A percentile compares a stretch with the other conserved stretches of the same genome.
Evolutionary conservation across 1,140 invertebrate species (phyloP).

Genomic region (Drosophila sp.): DNA sequence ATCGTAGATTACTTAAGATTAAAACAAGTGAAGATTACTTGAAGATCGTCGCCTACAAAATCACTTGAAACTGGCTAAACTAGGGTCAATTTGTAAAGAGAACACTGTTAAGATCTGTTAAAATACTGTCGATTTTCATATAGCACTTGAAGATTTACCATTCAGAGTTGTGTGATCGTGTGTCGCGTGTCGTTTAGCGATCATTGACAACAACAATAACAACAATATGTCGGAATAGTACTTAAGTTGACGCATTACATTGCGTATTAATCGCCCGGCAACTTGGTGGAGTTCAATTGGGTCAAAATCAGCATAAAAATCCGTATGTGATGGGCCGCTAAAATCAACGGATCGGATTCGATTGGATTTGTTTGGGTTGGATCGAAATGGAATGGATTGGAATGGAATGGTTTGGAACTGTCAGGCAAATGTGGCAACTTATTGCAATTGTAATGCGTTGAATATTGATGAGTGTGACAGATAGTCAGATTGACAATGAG

Average conservation of each 20-base stretch:
- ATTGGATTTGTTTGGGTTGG: slow-evolving; percentile 20
- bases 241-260: slow-evolving; percentile 47
- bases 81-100: neutral
- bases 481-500: slow-evolving; percentile 28
- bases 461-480: slow-evolving; percentile 71
- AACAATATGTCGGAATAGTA: slow-evolving; percentile 28
- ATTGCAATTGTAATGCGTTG: slow-evolving; percentile 83
- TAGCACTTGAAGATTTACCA: slow-evolving; percentile 9
- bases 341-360: slow-evolving; percentile 55
- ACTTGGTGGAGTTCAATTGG: slow-evolving; percentile 67
- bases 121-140: neutral
- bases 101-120: neutral
- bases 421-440: slow-evolving; percentile 66
- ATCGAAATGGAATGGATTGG: slow-evolving; percentile 20
- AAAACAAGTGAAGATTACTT: neutral
- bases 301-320: slow-evolving; percentile 83
- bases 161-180: slow-evolving; percentile 16
- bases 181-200: slow-evolving; percentile 31
- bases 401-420: slow-evolving; percentile 35
- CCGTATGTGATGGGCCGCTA: slow-evolving; percentile 68
- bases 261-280: slow-evolving; percentile 50
- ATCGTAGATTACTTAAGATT: no score
- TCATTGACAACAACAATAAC: slow-evolving; percentile 16
- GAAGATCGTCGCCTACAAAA: neutral
- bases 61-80: neutral